Evolutionary conservation across 2,113 vertebrate species (phyloP).

Genomic region (Thermophis baileyi): DNA sequence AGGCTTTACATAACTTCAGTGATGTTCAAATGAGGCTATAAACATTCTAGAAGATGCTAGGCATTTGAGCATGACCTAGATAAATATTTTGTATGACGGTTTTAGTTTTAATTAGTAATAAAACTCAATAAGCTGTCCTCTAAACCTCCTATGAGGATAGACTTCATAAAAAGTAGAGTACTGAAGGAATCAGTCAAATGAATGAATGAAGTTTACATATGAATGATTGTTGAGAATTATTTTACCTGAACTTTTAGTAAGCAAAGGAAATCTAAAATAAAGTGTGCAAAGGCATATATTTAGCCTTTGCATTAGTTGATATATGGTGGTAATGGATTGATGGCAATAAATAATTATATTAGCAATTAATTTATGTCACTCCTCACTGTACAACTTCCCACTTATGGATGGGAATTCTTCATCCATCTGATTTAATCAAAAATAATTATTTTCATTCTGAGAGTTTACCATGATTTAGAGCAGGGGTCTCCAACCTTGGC

Average conservation of each 20-base stretch:
- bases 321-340: neutral
- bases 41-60: neutral
- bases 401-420: neutral
- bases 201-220: neutral
- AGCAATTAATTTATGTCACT: neutral
- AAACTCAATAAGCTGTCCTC: neutral
- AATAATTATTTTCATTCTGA: neutral
- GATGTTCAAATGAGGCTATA: neutral
- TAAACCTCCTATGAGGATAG: neutral
- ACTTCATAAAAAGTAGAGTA: neutral
- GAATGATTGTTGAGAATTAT: neutral
- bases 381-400: neutral
- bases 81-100: neutral
- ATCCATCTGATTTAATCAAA: neutral
- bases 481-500: no score
- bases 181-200: neutral
- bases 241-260: neutral
- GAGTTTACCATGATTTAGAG: neutral
- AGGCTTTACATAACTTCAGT: neutral
- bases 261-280: neutral
- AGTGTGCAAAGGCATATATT: neutral
- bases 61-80: neutral
- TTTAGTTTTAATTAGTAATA: neutral
- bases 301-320: neutral
- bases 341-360: neutral